Evolutionary conservation across 2,888 invertebrate genomes (phyloP).

Genomic region (Cabera pusaria): DNA sequence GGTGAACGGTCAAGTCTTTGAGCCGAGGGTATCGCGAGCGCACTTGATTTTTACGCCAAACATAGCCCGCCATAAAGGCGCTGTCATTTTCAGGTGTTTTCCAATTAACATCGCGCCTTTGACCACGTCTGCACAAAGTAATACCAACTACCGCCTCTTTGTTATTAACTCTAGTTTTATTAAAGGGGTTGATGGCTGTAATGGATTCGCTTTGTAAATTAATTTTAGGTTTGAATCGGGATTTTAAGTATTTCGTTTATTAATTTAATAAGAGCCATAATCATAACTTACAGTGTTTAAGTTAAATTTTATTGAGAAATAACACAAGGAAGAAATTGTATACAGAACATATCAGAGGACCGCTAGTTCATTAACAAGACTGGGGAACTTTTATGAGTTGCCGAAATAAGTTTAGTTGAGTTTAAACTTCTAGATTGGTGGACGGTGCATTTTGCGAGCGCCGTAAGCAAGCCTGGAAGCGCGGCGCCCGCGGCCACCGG

Average conservation of each 20-base stretch:
- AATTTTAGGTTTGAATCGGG: slow-evolving; percentile 23
- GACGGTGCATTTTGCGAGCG: slow-evolving; percentile 69
- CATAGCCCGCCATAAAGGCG: slow-evolving; percentile 71
- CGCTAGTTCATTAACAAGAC: slow-evolving; percentile 53
- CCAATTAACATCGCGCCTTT: slow-evolving; percentile 81
- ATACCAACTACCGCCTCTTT: slow-evolving; percentile 60
- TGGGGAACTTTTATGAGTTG: slow-evolving; percentile 75
- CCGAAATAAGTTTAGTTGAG: slow-evolving; percentile 73
- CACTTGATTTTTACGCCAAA: slow-evolving; percentile 80
- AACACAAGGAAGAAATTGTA: too few species aligned
- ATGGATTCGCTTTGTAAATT: slow-evolving; percentile 49
- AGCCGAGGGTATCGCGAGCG: slow-evolving; percentile 48
- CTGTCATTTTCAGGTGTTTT: slow-evolving; percentile 81
- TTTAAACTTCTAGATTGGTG: slow-evolving; percentile 76
- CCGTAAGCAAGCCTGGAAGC: slow-evolving; percentile 41
- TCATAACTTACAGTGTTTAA: too few species aligned
- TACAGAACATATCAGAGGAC: too few species aligned
- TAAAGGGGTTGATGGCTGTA: slow-evolving; percentile 56
- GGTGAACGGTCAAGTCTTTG: slow-evolving; percentile 77
- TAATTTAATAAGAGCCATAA: too few species aligned
- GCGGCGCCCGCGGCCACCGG: slow-evolving; percentile 55
- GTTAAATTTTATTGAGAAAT: too few species aligned
- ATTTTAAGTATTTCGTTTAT: slow-evolving; percentile 17
- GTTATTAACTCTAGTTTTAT: slow-evolving; percentile 68
- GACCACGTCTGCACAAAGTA: slow-evolving; percentile 69